phyloP scores from a whole-genome alignment of 2,113 vertebrate species.

The Ornithorhynchus anatinus region DNA sequence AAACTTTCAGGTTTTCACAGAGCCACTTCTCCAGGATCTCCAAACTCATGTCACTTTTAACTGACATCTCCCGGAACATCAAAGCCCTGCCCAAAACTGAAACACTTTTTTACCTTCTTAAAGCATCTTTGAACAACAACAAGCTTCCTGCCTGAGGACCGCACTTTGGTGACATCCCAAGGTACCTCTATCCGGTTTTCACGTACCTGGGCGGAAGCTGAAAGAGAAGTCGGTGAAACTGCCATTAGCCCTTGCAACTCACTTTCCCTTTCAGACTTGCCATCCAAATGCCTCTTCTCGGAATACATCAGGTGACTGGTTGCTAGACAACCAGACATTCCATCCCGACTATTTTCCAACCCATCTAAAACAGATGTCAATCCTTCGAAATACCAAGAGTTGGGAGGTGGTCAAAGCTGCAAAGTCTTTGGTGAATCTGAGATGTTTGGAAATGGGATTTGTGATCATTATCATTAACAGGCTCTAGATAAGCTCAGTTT shows the following conservation, averaged over 20 bases:
- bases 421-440: background rate
- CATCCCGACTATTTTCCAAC: background rate
- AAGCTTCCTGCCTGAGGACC: background rate
- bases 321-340: background rate
- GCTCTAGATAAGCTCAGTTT: background rate
- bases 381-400: background rate
- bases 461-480: background rate
- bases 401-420: background rate
- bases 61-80: background rate
- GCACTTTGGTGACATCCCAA: background rate
- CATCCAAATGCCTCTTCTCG: background rate
- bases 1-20: background rate
- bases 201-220: conserved; percentile 3
- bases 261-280: background rate
- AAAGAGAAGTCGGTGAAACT: conserved; percentile 22
- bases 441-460: background rate
- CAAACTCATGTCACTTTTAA: background rate
- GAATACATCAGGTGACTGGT: conserved; percentile 19
- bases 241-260: background rate
- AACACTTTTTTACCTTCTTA: background rate
- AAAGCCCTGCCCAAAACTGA: background rate
- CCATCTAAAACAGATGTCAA: background rate
- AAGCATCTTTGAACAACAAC: background rate
- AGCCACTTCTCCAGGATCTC: background rate
- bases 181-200: background rate